These are phyloP conservation scores for Parascotia fuliginaria DNA, from an alignment of 2,888 invertebrate genomes.

Conservation along the genomic window DNA sequence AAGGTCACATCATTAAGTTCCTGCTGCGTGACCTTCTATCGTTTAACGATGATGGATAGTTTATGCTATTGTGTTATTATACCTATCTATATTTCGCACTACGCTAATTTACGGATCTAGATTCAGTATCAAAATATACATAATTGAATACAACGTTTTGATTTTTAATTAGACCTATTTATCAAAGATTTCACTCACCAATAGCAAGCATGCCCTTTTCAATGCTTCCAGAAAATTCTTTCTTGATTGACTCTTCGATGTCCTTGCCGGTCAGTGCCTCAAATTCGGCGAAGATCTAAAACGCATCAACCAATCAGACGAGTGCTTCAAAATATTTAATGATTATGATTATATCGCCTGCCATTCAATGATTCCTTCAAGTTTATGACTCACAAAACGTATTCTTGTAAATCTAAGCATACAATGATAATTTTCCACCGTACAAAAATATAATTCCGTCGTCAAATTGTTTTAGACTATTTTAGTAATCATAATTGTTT, in stretches of 20 bases:
- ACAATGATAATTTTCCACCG: no score
- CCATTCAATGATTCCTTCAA: constrained; percentile 24
- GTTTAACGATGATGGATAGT: constrained; percentile 34
- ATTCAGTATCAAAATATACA: no score
- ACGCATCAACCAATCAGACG: constrained; percentile 27
- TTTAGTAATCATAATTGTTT: not conserved
- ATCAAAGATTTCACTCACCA: constrained; percentile 87
- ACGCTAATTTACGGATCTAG: not conserved
- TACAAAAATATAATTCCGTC: not conserved
- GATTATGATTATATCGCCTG: constrained; percentile 40
- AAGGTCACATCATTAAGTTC: constrained; percentile 52
- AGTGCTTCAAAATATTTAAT: constrained; percentile 33
- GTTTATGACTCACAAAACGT: constrained; percentile 30
- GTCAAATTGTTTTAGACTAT: no score
- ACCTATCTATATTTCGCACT: not conserved
- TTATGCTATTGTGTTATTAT: constrained; percentile 9
- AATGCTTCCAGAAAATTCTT: constrained; percentile 95
- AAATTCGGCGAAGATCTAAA: constrained; percentile 93
- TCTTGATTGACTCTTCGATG: constrained; percentile 93
- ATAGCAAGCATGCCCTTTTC: constrained; percentile 95
- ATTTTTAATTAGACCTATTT: no score
- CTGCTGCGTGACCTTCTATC: constrained; percentile 48
- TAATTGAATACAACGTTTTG: no score
- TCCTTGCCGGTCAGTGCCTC: constrained; percentile 92
- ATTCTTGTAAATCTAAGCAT: constrained; percentile 6